Conservation (phyloP, 1,140 invertebrate genomes). For the Eueides isabella region DNA sequence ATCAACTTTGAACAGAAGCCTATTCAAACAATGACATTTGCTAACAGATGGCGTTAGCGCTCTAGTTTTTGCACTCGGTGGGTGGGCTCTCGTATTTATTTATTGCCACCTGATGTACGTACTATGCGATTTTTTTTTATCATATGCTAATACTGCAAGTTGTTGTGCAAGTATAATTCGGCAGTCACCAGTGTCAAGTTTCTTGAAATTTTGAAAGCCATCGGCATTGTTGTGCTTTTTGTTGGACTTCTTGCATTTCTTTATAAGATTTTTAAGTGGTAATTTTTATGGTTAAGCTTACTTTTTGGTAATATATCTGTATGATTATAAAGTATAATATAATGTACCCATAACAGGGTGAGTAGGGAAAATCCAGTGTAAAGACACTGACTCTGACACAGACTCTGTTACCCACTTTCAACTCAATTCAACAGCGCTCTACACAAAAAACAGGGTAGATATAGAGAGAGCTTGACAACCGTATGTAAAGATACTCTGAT, state of each 20-base stretch:
- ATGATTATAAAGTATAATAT: no score
- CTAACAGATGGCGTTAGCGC: slow-evolving; percentile 40
- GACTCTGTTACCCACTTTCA: no score
- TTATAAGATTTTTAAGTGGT: background rate
- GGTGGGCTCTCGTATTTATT: slow-evolving; percentile 56
- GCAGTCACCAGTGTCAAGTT: slow-evolving; percentile 24
- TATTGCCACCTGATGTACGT: slow-evolving; percentile 40
- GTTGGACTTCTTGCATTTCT: background rate
- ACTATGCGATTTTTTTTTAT: slow-evolving; percentile 41
- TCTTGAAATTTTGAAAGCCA: background rate
- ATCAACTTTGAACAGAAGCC: background rate
- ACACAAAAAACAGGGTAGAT: no score
- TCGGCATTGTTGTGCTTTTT: background rate
- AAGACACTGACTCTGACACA: no score
- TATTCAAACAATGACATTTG: slow-evolving; percentile 30
- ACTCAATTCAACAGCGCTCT: no score
- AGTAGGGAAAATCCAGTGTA: no score
- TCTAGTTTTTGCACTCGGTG: slow-evolving; percentile 57
- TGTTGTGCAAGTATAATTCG: slow-evolving; percentile 26
- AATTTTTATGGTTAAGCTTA: background rate
- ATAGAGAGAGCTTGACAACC: no score
- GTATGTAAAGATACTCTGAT: no score
- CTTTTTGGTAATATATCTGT: no score
- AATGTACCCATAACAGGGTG: no score
- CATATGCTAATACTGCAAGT: slow-evolving; percentile 34